Percentiles rank a stretch among this genome's conserved stretches.
These are phyloP conservation scores for Lasiurus borealis DNA, from an alignment of 2,113 vertebrate genomes.

Conservation along the genomic window DNA sequence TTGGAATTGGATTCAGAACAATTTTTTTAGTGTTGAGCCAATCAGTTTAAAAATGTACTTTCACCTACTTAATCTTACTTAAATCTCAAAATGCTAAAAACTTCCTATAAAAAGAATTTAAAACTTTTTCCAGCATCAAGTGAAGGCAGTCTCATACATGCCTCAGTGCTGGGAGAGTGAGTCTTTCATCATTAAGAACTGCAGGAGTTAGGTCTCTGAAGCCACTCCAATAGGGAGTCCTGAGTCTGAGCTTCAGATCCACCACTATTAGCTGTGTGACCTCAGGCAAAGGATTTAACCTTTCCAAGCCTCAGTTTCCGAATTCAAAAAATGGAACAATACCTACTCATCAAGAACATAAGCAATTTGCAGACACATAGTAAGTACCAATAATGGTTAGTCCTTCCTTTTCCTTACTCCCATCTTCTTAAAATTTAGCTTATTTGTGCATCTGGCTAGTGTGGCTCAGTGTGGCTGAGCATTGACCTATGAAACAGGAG, in stretches of 20 bases:
- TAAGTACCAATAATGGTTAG: background rate
- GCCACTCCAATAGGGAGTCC: background rate
- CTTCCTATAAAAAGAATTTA: constrained; percentile 55
- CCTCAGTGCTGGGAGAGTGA: background rate
- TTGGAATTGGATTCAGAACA: constrained; percentile 68
- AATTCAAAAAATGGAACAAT: background rate
- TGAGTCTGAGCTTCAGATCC: background rate
- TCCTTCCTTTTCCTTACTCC: background rate
- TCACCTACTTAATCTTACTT: constrained; percentile 68
- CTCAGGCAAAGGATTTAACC: background rate
- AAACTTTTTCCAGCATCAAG: background rate
- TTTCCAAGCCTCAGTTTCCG: background rate
- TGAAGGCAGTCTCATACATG: background rate
- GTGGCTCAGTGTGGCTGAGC: too few relatives aligned
- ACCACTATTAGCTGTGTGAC: background rate
- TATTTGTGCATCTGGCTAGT: background rate
- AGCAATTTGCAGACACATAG: background rate
- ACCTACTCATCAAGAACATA: background rate
- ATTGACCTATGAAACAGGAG: too few relatives aligned
- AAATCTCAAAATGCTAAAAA: constrained; percentile 63
- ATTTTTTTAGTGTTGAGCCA: constrained; percentile 50
- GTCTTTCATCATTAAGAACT: background rate
- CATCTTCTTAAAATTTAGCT: constrained; percentile 2
- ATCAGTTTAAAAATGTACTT: constrained; percentile 61
- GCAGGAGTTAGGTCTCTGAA: constrained; percentile 22